These are phyloP conservation scores for Lasiommata megera DNA, from an alignment of 2,888 invertebrate species.

Conservation along the genomic window DNA sequence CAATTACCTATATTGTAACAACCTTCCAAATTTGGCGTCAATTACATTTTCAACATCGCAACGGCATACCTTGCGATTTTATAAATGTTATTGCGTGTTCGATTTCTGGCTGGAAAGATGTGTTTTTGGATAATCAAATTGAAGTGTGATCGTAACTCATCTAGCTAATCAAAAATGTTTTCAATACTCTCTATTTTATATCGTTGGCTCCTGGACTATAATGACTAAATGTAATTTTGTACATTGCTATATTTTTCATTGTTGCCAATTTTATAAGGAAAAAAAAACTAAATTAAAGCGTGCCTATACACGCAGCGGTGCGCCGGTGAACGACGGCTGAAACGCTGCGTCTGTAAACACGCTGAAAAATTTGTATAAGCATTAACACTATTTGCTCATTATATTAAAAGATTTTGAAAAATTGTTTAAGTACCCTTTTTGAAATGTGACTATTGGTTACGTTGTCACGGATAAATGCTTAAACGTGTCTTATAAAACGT, in stretches of 20 bases:
- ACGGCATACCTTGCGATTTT: too few species aligned
- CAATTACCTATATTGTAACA: too few species aligned
- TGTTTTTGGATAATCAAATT: too few species aligned
- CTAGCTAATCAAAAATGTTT: too few species aligned
- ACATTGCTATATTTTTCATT: constrained; percentile 60
- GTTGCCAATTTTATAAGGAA: constrained; percentile 63
- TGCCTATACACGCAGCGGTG: not conserved
- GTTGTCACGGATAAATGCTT: not conserved
- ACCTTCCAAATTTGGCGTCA: too few species aligned
- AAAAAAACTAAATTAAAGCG: constrained; percentile 36
- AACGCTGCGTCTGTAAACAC: not conserved
- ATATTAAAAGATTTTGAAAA: constrained; percentile 28
- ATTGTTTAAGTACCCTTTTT: constrained; percentile 25
- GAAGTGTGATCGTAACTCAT: too few species aligned
- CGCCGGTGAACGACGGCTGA: not conserved
- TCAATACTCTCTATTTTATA: not conserved
- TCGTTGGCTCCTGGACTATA: not conserved
- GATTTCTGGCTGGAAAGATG: too few species aligned
- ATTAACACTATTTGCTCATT: constrained; percentile 40
- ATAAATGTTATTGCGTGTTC: too few species aligned
- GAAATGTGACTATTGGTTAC: constrained; percentile 20
- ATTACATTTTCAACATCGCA: too few species aligned
- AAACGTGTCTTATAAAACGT: not conserved
- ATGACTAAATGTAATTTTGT: constrained; percentile 39
- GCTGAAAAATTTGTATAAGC: constrained; percentile 25